Percentiles rank a stretch among this genome's conserved stretches.
These are phyloP conservation scores for Nasonovia ribisnigri DNA, from an alignment of 2,888 invertebrate species.

Conservation along the genomic window DNA sequence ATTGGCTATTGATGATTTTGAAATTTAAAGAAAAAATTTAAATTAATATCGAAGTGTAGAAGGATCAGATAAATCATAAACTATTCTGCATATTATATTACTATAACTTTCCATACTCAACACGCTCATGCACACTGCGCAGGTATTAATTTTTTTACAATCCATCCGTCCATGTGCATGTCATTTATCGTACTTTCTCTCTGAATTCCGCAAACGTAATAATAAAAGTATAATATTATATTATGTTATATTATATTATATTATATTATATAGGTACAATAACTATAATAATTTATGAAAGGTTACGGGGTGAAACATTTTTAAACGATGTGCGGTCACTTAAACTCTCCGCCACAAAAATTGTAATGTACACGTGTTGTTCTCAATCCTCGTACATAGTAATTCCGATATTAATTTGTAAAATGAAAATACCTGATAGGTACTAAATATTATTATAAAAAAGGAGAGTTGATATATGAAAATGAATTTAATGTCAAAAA, in stretches of 20 bases:
- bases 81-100: background rate
- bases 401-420: background rate
- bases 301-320: slow-evolving; percentile 26
- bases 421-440: background rate
- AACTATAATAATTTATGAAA: background rate
- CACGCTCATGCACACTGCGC: background rate
- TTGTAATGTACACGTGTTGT: background rate
- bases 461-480: background rate
- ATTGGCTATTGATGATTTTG: background rate
- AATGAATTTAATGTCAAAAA: background rate
- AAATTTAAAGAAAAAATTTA: background rate
- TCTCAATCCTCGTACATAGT: background rate
- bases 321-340: background rate
- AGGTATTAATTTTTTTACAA: background rate
- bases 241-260: background rate
- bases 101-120: background rate
- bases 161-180: background rate
- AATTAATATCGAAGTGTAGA: background rate
- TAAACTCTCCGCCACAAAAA: background rate
- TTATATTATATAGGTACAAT: background rate
- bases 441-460: background rate
- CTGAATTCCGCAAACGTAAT: background rate
- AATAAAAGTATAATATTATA: background rate
- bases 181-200: slow-evolving; percentile 47
- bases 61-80: background rate